Base-by-base conservation (phyloP, 2,113 vertebrate species). In the Alectura lathami region DNA sequence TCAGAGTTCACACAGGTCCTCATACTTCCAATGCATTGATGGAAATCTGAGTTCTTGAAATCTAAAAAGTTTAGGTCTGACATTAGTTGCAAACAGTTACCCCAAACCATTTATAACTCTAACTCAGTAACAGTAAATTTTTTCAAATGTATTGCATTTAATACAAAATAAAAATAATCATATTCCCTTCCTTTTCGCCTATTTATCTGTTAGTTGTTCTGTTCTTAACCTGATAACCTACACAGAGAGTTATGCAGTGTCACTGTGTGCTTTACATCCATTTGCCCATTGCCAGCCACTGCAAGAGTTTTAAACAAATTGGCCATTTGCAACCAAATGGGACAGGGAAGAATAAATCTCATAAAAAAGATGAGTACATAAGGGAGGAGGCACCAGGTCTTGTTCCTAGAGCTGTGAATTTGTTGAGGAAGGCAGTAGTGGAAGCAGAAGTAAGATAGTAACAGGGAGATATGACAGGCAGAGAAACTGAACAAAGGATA, bases 31-130 rank as follows among this genome's bases (percentile, higher is more conserved):
- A 53, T 43, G 77, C 38, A 51, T 82, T 84, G 45, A 34, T 38
- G n/a, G 38, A 95, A 97, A 96, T 93, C 59, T 78, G 76, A 91
- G 91, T 94, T 97, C 56, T 40, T 83, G 36, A 78, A 27, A 75
- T n/a, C 24, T 76, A 88, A 93, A 84, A 8, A 91, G 91, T 95
- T 94, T 96, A 86, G 17, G 42, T 47, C n/a, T 82, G 45, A 17
- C 7, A 91, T 84, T 86, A 17, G 22, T 6, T 91, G 38, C 96
- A 96, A 95, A 34, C 11, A 87, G 16, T 76, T 79, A 1, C 53
- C 5, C 38, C 62, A 72, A 96, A 93, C 88, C 3, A 56, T 23
- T 54, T 42, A 47, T 63, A 91, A 77, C 63, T 93, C 38, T 70
- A 91, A 91, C 83, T 48, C 57, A 63, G 26, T 50, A 82, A 82